Conservation (phyloP, 2,797 vertebrate genomes). For the Sebastes hubbsi region DNA sequence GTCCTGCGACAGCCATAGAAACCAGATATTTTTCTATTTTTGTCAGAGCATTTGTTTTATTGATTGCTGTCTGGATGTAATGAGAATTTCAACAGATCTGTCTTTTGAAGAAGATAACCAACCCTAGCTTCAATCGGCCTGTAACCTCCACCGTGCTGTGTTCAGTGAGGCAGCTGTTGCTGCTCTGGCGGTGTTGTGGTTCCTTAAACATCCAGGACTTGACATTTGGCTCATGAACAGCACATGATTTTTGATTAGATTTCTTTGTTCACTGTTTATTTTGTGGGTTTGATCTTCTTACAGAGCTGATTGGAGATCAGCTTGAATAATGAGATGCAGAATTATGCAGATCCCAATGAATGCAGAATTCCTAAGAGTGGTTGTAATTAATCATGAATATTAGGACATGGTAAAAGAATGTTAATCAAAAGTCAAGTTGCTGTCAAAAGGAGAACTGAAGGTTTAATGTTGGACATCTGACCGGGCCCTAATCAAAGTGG, state of each 20-base stretch:
- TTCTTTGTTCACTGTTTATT: not conserved
- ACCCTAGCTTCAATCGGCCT: not conserved
- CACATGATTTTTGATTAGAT: not conserved
- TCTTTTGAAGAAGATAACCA: too few relatives aligned
- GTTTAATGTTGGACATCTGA: conserved; percentile 3
- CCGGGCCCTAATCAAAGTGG: conserved; percentile 2
- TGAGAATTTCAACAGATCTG: too few relatives aligned
- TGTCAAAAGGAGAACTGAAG: not conserved
- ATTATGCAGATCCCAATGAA: not conserved
- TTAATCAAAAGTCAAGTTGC: not conserved
- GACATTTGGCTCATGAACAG: not conserved
- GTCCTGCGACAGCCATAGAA: too few relatives aligned
- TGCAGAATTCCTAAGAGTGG: not conserved
- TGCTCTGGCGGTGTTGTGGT: not conserved
- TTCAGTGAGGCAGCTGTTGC: not conserved
- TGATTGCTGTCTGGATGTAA: too few relatives aligned
- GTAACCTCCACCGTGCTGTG: not conserved
- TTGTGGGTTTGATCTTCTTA: not conserved
- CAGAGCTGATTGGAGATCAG: not conserved
- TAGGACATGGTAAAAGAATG: not conserved
- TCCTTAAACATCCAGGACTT: not conserved
- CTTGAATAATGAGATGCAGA: not conserved
- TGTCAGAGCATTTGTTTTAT: too few relatives aligned
- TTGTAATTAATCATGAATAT: not conserved
- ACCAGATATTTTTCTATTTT: too few relatives aligned